A percentile compares a stretch with the other conserved stretches of the same genome.
Conservation (phyloP, 2,113 vertebrate genomes). For the Psettodes erumei region DNA sequence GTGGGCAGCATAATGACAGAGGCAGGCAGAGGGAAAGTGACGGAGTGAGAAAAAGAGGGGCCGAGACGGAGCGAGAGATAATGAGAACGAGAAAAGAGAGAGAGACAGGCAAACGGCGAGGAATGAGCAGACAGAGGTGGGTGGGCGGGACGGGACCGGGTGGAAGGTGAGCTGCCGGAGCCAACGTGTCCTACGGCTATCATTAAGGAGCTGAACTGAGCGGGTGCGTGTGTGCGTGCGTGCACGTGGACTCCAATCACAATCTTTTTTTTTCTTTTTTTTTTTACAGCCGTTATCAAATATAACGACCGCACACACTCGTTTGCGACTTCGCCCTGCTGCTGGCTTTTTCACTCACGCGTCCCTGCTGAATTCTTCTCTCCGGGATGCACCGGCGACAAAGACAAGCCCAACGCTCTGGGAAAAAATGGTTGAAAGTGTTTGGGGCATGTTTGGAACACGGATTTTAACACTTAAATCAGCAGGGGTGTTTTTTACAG, state of each 20-base stretch:
- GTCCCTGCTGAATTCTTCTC: no score
- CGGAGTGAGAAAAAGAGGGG: conserved; percentile 49
- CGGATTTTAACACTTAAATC: no score
- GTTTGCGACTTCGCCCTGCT: no score
- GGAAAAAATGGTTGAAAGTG: no score
- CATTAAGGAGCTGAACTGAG: not conserved
- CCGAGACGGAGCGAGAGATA: conserved; percentile 53
- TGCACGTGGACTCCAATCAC: conserved; percentile 5
- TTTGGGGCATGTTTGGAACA: no score
- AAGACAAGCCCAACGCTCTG: no score
- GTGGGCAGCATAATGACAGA: conserved; percentile 71
- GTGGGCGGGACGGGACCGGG: conserved; percentile 35
- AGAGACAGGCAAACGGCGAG: conserved; percentile 32
- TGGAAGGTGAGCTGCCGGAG: conserved; percentile 34
- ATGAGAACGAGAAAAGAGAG: conserved; percentile 53
- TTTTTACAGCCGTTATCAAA: no score
- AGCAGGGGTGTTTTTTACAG: no score
- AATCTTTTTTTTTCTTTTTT: no score
- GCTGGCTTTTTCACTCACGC: no score
- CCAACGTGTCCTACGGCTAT: conserved; percentile 21
- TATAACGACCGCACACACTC: no score
- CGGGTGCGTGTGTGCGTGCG: not conserved
- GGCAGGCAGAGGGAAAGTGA: conserved; percentile 54
- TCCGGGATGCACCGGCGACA: no score
- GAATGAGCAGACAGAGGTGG: conserved; percentile 42